Evolutionary conservation across 2,113 vertebrate species (phyloP).

Genomic region (Alaudala cheleensis): DNA sequence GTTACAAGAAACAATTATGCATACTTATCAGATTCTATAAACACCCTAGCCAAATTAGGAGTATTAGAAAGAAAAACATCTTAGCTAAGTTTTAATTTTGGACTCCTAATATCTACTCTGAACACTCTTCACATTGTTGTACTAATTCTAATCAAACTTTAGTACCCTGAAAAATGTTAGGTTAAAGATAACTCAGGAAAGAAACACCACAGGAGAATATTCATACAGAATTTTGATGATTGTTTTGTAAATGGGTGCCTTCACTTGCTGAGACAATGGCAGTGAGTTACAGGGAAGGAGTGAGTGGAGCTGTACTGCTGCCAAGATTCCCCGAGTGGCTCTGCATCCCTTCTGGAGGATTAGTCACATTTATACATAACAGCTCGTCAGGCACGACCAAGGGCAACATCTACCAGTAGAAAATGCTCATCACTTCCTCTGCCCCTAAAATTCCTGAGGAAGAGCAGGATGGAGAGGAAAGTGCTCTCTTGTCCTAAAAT

Average conservation of each 20-base stretch:
- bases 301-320: accelerated
- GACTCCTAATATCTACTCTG: not conserved
- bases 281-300: not conserved
- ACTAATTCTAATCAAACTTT: not conserved
- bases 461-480: not conserved
- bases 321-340: accelerated
- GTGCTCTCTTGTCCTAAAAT: not conserved
- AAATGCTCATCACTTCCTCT: not conserved
- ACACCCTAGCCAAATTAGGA: not conserved
- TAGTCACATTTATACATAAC: accelerated
- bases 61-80: not conserved
- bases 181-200: not conserved
- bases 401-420: not conserved
- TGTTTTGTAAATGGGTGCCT: not conserved
- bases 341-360: accelerated
- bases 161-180: not conserved
- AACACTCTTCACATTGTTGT: not conserved
- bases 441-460: not conserved
- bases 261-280: not conserved
- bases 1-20: not conserved
- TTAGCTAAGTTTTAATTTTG: not conserved
- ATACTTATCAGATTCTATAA: not conserved
- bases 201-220: not conserved
- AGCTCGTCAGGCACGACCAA: not conserved
- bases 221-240: not conserved